These are phyloP conservation scores for Tautogolabrus adspersus DNA, from an alignment of 2,113 vertebrate genomes.

Conservation along the genomic window DNA sequence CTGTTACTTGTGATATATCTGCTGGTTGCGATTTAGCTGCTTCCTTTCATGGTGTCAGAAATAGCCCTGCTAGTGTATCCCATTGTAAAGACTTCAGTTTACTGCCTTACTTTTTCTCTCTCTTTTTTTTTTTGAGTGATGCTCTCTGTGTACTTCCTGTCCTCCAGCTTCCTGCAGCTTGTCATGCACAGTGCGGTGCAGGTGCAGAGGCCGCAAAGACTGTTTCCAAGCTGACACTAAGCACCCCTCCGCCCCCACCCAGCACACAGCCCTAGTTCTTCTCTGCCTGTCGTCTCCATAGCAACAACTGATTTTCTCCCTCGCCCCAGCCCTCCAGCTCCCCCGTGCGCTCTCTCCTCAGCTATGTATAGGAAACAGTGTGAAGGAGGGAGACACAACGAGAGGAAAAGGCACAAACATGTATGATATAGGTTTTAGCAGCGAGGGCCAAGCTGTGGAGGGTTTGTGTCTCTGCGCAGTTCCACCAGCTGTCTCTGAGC, in stretches of 20 bases:
- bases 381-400: not conserved
- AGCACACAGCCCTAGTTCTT: slow-evolving; percentile 78
- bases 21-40: slow-evolving; percentile 31
- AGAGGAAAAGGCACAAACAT: slow-evolving; percentile 3
- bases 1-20: slow-evolving; percentile 55
- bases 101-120: slow-evolving; percentile 21
- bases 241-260: slow-evolving; percentile 66
- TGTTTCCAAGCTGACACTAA: slow-evolving; percentile 79
- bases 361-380: slow-evolving; percentile 59
- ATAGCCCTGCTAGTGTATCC: slow-evolving; percentile 55
- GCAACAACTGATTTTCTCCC: slow-evolving; percentile 81
- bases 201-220: slow-evolving; percentile 79
- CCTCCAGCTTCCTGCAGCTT: slow-evolving; percentile 79
- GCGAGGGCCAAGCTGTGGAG: slow-evolving; percentile 53
- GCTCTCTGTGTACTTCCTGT: slow-evolving; percentile 78
- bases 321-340: slow-evolving; percentile 61
- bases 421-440: slow-evolving; percentile 64
- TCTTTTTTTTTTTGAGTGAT: slow-evolving; percentile 36
- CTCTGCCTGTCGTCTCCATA: slow-evolving; percentile 81
- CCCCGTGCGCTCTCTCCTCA: slow-evolving; percentile 57
- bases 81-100: slow-evolving; percentile 55
- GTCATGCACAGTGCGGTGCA: slow-evolving; percentile 74
- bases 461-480: slow-evolving; percentile 69
- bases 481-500: slow-evolving; percentile 85
- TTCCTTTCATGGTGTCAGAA: slow-evolving; percentile 58